Evolutionary conservation across 30 jellyfish, hydroid and myxozoan genomes (phyloP).

Genomic region (Mastigias papua): DNA sequence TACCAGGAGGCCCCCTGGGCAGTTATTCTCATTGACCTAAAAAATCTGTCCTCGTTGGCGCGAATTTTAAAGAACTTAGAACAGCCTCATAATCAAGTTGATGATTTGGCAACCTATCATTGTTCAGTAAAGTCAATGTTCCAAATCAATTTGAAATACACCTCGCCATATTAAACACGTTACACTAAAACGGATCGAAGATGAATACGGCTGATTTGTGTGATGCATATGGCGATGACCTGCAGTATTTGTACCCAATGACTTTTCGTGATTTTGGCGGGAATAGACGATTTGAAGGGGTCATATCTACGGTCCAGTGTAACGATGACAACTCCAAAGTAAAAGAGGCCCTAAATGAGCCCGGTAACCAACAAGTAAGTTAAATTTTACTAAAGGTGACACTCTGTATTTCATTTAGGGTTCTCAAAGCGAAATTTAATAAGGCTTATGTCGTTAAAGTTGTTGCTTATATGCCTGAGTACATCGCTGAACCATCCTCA

Average conservation of each 20-base stretch:
- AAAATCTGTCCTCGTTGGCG: conserved; percentile 4
- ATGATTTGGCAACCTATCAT: conserved; percentile 18
- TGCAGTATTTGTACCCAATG: conserved; percentile 45
- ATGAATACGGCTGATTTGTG: conserved; percentile 83
- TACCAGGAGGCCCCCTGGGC: too few relatives aligned
- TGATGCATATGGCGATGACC: conserved; percentile 79
- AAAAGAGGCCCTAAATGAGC: conserved; percentile 74
- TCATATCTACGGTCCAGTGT: conserved; percentile 69
- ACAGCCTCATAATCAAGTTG: conserved; percentile 38
- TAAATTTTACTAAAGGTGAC: too few relatives aligned
- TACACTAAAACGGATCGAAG: neutral
- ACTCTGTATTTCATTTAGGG: too few relatives aligned
- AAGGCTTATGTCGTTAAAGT: too few relatives aligned
- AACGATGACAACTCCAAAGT: conserved; percentile 77
- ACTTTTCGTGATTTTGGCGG: conserved; percentile 68
- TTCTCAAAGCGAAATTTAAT: too few relatives aligned
- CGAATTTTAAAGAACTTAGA: conserved; percentile 4
- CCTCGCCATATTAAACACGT: too few relatives aligned
- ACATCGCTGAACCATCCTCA: too few relatives aligned
- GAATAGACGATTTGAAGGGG: conserved; percentile 48
- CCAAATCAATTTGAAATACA: too few relatives aligned
- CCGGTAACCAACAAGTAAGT: conserved; percentile 65
- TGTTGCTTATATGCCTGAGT: too few relatives aligned
- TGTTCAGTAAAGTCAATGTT: too few relatives aligned
- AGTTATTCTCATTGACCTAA: too few relatives aligned